Percentiles rank a stretch among this genome's conserved stretches.
Conservation (phyloP, 1,140 invertebrate genomes). For the Caligus rogercresseyi region DNA sequence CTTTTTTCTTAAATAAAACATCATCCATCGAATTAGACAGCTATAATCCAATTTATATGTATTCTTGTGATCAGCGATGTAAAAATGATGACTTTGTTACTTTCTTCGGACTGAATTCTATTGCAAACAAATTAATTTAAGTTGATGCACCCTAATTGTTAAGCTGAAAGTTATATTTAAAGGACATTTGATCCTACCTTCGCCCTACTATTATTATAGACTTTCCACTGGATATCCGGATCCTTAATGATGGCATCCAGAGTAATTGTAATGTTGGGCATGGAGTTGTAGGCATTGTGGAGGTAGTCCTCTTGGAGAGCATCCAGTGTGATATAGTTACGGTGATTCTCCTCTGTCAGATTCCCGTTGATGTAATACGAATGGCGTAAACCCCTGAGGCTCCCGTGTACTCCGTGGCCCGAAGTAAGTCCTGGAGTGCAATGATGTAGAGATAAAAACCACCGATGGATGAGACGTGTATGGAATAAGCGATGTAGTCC, state of each 20-base stretch:
- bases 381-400: background rate
- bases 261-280: background rate
- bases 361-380: constrained; percentile 2
- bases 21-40: too few species aligned
- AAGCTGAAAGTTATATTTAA: too few species aligned
- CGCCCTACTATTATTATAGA: background rate
- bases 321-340: background rate
- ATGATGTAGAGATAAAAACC: constrained; percentile 6
- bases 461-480: background rate
- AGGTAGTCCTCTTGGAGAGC: constrained; percentile 2
- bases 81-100: too few species aligned
- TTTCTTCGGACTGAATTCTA: too few species aligned
- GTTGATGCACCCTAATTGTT: too few species aligned
- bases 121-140: too few species aligned
- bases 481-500: constrained; percentile 7
- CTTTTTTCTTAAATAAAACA: too few species aligned
- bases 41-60: too few species aligned
- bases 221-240: background rate
- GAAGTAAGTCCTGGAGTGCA: background rate
- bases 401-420: constrained; percentile 1
- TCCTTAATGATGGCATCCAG: background rate
- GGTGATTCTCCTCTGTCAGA: background rate
- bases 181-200: background rate
- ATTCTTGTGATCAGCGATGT: too few species aligned
- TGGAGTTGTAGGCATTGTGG: constrained; percentile 4